Base-by-base conservation (phyloP, 2,888 invertebrate genomes). In the Tachystola acroxantha region DNA sequence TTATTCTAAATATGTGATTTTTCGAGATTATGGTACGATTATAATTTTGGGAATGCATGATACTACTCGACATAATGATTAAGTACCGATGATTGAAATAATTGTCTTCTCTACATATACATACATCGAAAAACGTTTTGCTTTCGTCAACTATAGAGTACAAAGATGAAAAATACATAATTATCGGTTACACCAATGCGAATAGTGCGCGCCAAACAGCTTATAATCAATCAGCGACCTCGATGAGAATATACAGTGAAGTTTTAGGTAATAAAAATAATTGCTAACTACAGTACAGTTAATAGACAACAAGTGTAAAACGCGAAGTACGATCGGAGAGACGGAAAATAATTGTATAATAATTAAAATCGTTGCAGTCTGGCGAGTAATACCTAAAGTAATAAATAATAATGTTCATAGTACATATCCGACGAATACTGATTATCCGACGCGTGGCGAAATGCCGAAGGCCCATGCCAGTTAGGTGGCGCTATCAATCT, bases 1-100 rank as follows among this genome's bases (percentile, higher is more conserved):
- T 77, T 77, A 80, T 60, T 72, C 82, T 84, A 82, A 71, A 77
- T 75, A 78, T 61, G 76, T 72, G 75, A 75, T 71, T 72, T 71
- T 65, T 71, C 70, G 69, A 74, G 73, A 78, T 68, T 64, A 73
- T 71, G 68, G 72, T 75, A 77, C 65, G 81, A 80, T 80, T 84
- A 82, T 64, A 80, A 78, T 81, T 82, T 35, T 78, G 78, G 82
- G 82, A 85, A 85, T 84, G 84, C 79, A 79, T 74, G 78, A 82
- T 73, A 74, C 82, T 84, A 82, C 76, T 73, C 64, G 76, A 78
- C 67, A 57, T 74, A 76, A 78, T 73, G 66, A 78, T 84, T 85
- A 85, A 85, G 85, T 85, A 84, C 85, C 72, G 69, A 81, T 74
- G 74, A 78, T 65, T 64, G 71, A 77, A 75, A 72, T 68, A 71